These are phyloP conservation scores for Staurois parvus DNA, from an alignment of 2,797 vertebrate species.

Conservation along the genomic window DNA sequence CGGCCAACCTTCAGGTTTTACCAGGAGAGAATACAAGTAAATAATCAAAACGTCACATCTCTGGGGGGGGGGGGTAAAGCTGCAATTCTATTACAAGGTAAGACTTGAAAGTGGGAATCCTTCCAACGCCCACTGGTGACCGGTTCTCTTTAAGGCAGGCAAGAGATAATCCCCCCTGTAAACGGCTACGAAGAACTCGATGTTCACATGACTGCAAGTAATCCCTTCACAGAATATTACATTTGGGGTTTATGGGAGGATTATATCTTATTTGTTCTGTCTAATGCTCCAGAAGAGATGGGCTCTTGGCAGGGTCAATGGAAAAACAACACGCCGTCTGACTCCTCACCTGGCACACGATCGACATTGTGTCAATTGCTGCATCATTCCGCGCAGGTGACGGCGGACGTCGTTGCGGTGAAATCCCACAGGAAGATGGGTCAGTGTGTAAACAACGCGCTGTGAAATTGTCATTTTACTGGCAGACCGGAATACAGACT, in stretches of 20 bases:
- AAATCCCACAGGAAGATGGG: background rate
- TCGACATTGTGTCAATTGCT: background rate
- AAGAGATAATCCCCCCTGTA: background rate
- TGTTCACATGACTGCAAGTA: background rate
- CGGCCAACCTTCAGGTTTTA: too few species aligned
- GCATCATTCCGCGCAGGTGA: background rate
- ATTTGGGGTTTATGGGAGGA: conserved; percentile 10
- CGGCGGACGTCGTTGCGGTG: background rate
- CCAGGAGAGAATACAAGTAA: too few species aligned
- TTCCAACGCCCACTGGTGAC: background rate
- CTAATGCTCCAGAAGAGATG: conserved; percentile 1
- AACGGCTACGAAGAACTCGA: background rate
- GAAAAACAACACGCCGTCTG: conserved; percentile 1
- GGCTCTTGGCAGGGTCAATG: conserved; percentile 9
- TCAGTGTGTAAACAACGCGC: background rate
- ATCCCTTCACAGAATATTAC: conserved; percentile 10
- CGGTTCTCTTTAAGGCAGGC: background rate
- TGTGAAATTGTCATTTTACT: background rate
- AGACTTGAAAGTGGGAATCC: background rate
- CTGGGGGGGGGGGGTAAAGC: background rate
- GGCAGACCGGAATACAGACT: background rate
- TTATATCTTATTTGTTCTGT: background rate
- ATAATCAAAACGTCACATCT: background rate
- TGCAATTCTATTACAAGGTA: too few species aligned
- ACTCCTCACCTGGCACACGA: background rate